Conservation (phyloP, 2,113 vertebrate genomes). For the Hypomesus transpacificus region DNA sequence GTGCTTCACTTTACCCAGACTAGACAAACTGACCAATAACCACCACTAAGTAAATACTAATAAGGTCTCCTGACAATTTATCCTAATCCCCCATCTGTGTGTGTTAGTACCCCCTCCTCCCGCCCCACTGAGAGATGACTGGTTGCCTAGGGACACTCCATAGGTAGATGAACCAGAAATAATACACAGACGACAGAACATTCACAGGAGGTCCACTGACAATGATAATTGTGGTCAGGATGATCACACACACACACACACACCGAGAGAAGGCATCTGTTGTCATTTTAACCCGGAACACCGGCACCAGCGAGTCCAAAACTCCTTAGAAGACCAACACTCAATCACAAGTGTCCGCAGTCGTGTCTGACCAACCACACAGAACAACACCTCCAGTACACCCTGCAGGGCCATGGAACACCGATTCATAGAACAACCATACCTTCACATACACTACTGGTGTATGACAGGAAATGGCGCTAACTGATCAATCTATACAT, state of each 20-base stretch:
- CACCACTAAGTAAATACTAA: conserved; percentile 21
- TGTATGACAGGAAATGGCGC: too few species aligned
- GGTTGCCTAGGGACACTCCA: conserved; percentile 43
- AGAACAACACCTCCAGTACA: neutral
- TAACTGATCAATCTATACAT: too few species aligned
- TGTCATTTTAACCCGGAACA: too few species aligned
- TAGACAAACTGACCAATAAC: neutral
- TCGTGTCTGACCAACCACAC: neutral
- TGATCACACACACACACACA: neutral
- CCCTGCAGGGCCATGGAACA: neutral
- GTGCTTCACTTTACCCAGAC: conserved; percentile 19
- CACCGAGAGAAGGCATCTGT: neutral
- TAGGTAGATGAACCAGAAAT: conserved; percentile 49
- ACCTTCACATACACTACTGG: neutral
- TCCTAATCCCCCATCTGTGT: conserved; percentile 5
- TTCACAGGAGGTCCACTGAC: conserved; percentile 37
- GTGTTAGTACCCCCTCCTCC: neutral
- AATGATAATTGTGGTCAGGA: conserved; percentile 20
- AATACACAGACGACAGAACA: conserved; percentile 33
- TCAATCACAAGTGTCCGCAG: neutral
- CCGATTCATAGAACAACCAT: neutral
- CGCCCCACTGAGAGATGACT: conserved; percentile 21
- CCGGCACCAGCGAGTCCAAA: neutral
- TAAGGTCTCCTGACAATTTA: conserved; percentile 28
- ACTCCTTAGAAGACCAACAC: neutral